These are phyloP conservation scores for Orgyia antiqua DNA, from an alignment of 2,888 invertebrate genomes.

Conservation along the genomic window DNA sequence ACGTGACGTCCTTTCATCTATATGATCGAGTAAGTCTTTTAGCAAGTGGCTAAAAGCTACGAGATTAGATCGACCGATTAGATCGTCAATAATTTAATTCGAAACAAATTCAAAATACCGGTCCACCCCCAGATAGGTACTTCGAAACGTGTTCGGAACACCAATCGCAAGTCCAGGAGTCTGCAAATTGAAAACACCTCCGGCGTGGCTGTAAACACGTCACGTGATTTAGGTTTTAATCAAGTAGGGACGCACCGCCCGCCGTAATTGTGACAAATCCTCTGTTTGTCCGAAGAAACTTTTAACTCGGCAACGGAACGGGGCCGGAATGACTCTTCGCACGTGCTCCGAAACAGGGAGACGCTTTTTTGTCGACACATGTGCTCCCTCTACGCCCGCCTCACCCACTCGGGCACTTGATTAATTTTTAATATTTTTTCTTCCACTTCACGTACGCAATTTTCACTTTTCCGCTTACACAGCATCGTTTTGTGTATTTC, in stretches of 20 bases:
- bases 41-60: constrained; percentile 18
- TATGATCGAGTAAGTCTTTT: constrained; percentile 28
- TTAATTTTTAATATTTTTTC: constrained; percentile 78
- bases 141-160: constrained; percentile 71
- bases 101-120: constrained; percentile 73
- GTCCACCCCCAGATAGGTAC: constrained; percentile 68
- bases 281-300: constrained; percentile 77
- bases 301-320: constrained; percentile 70
- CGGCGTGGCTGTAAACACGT: constrained; percentile 76
- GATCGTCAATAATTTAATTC: constrained; percentile 76
- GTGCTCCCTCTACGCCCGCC: constrained; percentile 51
- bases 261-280: constrained; percentile 78
- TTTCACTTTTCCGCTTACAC: constrained; percentile 69
- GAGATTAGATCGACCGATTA: constrained; percentile 61
- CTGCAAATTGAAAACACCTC: constrained; percentile 78
- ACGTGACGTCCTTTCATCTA: constrained; percentile 52
- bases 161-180: constrained; percentile 69
- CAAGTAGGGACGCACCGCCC: constrained; percentile 74
- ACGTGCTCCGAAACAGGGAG: constrained; percentile 67
- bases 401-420: constrained; percentile 48
- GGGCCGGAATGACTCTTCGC: constrained; percentile 68
- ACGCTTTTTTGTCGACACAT: constrained; percentile 76
- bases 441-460: constrained; percentile 77
- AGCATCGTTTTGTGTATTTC: constrained; percentile 41
- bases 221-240: constrained; percentile 79